Base-by-base conservation (phyloP, 2,113 vertebrate genomes). In the Uria lomvia region DNA sequence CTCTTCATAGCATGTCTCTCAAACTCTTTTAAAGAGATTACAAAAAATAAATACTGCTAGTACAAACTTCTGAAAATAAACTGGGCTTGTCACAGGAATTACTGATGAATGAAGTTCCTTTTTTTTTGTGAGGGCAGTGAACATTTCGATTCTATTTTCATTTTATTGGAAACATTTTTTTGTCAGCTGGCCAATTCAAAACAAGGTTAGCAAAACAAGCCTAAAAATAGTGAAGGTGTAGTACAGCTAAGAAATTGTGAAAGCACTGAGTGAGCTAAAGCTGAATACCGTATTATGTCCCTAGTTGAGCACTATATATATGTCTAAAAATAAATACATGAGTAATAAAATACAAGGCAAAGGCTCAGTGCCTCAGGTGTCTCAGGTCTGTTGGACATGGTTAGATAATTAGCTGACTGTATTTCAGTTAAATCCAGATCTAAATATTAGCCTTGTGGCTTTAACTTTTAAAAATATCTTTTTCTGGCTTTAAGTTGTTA, bases 201-300 rank as follows among this genome's bases (percentile, higher is more conserved):
- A 92, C 67, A 93, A 90, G 55, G 45, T 58, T 77, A 82, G 89
- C 62, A 95, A 97, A 97, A 82, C 93, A 97, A 91, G 18, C 27
- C 89, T 93, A 93, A 97, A 97, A 90, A 96, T 97, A 97, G 89
- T 55, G 59, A 47, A 94, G 40, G 22, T 78, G 62, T 77, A 68
- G 65, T 60, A 60, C 60, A 78, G 83, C 66, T 85, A 72, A 90
- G 68, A 92, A 87, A 81, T 20, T 89, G 24, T 94, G 73, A 89
- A 94, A 82, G 43, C 19, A 68, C n/a, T 27, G 49, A 84, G 50
- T 72, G 49, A 92, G 29, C 58, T 92, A 29, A 83, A 94, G 80
- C 30, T 91, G 47, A 96, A 45, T 68, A 63, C 2, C 5, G 2
- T 29, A 24, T 86, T 92, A 55, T 71, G 42, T 20, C 24, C 32